Base-by-base conservation (phyloP, 1,140 invertebrate species). In the Adelges cooleyi region DNA sequence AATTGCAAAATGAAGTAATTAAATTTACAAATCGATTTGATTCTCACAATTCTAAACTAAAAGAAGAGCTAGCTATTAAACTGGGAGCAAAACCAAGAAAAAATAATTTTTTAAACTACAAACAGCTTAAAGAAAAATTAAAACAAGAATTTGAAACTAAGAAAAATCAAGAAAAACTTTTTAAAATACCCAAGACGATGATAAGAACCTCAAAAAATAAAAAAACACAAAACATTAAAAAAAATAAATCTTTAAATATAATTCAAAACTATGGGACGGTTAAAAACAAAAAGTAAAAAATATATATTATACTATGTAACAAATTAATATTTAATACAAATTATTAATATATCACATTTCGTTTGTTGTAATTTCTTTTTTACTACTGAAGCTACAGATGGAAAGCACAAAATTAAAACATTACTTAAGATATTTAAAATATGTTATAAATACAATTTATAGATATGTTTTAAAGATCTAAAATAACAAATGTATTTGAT, bases 81-180 rank as follows among this genome's bases (percentile, higher is more conserved):
- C n/a, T 62, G 1, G 56, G 56, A 5, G 56, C 56, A 22, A 62
- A 62, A 62, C 56, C 56, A 29, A 62, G 56, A 48, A 44, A 46
- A 62, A 62, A 62, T 6, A 27, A 62, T 8, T 3, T 20, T 20
- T 13, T 33, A 48, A 62, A 62, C 27, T 62, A 62, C 38, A 62
- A 62, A 10, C 56, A 29, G n/a, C 33, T 62, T 15, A 62, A 62
- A 17, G 25, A 48, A 20, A 46, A 62, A 48, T 22, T 62, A 62
- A 29, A 33, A 15, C 25, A 33, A 46, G 56, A 62, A 8, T 9
- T 11, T 20, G 42, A 62, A 62, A 20, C 6, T 0, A 62, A 62
- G 44, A 62, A 62, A 48, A 62, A 62, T 62, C 56, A 48, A 62
- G 56, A 62, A 62, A 15, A 62, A 13, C 42, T 62, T 48, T 46